phyloP scores from a whole-genome alignment of 2,113 vertebrate species.

The Thymallus thymallus region DNA sequence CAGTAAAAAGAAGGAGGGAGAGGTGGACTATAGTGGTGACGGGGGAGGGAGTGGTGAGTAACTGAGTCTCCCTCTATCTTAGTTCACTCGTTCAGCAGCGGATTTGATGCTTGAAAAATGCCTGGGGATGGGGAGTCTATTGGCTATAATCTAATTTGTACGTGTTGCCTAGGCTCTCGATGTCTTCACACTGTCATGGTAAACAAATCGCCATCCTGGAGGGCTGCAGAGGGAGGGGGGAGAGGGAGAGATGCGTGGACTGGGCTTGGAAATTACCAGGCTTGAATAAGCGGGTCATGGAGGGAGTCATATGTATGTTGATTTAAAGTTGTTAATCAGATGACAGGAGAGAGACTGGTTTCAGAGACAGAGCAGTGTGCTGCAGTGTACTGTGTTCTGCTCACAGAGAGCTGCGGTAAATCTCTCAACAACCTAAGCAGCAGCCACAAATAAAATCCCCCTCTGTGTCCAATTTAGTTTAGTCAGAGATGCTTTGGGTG shows the following conservation, averaged over 20 bases:
- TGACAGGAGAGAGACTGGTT: slow-evolving; percentile 42
- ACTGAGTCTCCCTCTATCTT: background rate
- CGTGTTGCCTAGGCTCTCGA: slow-evolving; percentile 7
- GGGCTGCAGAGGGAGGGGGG: background rate
- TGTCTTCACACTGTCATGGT: slow-evolving; percentile 16
- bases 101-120: slow-evolving; percentile 19
- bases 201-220: slow-evolving; percentile 40
- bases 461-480: slow-evolving; percentile 66
- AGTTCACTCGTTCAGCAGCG: background rate
- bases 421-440: slow-evolving; percentile 63
- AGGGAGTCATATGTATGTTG: slow-evolving; percentile 45
- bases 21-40: background rate
- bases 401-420: slow-evolving; percentile 63
- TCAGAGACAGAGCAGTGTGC: slow-evolving; percentile 46
- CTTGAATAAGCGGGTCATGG: slow-evolving; percentile 38
- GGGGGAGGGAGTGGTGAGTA: background rate
- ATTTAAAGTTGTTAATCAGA: slow-evolving; percentile 65
- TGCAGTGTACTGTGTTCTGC: slow-evolving; percentile 12
- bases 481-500: slow-evolving; percentile 63
- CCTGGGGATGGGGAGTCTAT: background rate
- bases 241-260: background rate
- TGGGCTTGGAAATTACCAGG: slow-evolving; percentile 43
- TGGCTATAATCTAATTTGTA: slow-evolving; percentile 20
- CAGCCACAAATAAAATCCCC: slow-evolving; percentile 65
- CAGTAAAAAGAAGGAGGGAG: background rate